These are phyloP conservation scores for Melanostoma mellinum DNA, from an alignment of 2,888 invertebrate species.

Conservation along the genomic window DNA sequence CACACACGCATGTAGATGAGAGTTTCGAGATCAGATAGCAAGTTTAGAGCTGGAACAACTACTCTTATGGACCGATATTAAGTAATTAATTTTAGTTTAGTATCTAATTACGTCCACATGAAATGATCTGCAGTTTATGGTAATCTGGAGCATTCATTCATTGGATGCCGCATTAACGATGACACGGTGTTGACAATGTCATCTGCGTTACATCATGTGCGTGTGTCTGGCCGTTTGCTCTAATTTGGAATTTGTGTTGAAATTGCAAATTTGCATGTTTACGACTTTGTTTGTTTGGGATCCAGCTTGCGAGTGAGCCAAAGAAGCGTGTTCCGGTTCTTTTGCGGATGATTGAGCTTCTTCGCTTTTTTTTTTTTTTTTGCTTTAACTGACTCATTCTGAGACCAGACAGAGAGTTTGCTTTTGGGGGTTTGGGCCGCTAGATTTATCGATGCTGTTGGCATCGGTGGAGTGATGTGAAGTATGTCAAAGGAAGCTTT, in stretches of 20 bases:
- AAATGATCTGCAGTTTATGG: slow-evolving; percentile 20
- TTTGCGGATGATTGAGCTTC: slow-evolving; percentile 44
- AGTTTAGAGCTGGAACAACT: neutral
- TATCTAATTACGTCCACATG: slow-evolving; percentile 46
- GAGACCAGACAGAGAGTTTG: slow-evolving; percentile 65
- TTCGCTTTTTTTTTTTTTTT: slow-evolving; percentile 10
- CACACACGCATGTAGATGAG: slow-evolving; percentile 6
- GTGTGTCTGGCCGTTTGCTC: slow-evolving; percentile 58
- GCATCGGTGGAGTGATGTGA: slow-evolving; percentile 31
- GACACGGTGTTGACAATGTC: slow-evolving; percentile 68
- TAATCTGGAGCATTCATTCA: slow-evolving; percentile 62
- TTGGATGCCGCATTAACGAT: slow-evolving; percentile 55
- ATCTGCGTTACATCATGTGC: slow-evolving; percentile 65
- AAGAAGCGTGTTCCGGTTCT: slow-evolving; percentile 42
- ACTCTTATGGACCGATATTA: slow-evolving; percentile 40
- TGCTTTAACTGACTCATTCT: slow-evolving; percentile 55
- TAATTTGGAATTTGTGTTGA: slow-evolving; percentile 57
- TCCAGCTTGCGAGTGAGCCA: slow-evolving; percentile 17
- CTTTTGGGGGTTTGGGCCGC: slow-evolving; percentile 21
- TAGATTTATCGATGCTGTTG: slow-evolving; percentile 60
- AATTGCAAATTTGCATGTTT: slow-evolving; percentile 67
- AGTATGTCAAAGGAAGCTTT: slow-evolving; percentile 46
- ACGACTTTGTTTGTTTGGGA: slow-evolving; percentile 42
- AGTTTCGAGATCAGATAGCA: slow-evolving; percentile 23
- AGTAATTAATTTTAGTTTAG: slow-evolving; percentile 66